These are phyloP conservation scores for Junonia oenone DNA, from an alignment of 2,888 invertebrate species.

Conservation along the genomic window DNA sequence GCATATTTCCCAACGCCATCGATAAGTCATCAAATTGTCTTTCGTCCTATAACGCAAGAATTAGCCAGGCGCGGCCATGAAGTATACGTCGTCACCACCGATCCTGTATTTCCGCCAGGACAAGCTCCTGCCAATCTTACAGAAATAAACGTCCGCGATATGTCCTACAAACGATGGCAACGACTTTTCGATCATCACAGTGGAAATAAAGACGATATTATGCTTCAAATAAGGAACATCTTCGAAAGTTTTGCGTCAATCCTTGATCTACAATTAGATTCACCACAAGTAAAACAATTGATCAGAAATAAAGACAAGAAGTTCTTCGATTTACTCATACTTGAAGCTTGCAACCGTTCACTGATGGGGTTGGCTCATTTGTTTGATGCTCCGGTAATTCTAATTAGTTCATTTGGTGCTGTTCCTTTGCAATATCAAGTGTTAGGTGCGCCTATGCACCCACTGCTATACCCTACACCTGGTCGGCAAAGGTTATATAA, in stretches of 20 bases:
- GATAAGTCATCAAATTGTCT: constrained; percentile 50
- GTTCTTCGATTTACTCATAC: constrained; percentile 27
- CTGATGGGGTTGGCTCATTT: constrained; percentile 23
- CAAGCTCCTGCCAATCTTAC: constrained; percentile 38
- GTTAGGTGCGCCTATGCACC: constrained; percentile 30
- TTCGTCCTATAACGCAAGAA: constrained; percentile 42
- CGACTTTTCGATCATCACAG: constrained; percentile 6
- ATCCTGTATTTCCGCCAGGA: constrained; percentile 37
- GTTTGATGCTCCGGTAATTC: constrained; percentile 32
- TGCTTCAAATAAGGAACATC: constrained; percentile 6
- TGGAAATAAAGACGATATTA: constrained; percentile 8
- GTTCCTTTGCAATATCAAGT: constrained; percentile 3
- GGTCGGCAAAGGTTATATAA: constrained; percentile 31
- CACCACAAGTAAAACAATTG: constrained; percentile 20
- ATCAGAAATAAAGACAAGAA: constrained; percentile 24
- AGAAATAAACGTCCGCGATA: constrained; percentile 46
- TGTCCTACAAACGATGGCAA: constrained; percentile 33
- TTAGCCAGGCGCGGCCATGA: constrained; percentile 53
- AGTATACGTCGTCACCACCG: constrained; percentile 45
- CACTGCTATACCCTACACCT: constrained; percentile 25
- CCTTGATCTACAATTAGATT: constrained; percentile 23
- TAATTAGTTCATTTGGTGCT: constrained; percentile 30
- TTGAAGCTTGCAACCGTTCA: constrained; percentile 31
- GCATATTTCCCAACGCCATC: constrained; percentile 39
- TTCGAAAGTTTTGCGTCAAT: constrained; percentile 18